These are phyloP conservation scores for Heteractis magnifica DNA, from an alignment of 92 coral and sea anemone species.

Conservation along the genomic window DNA sequence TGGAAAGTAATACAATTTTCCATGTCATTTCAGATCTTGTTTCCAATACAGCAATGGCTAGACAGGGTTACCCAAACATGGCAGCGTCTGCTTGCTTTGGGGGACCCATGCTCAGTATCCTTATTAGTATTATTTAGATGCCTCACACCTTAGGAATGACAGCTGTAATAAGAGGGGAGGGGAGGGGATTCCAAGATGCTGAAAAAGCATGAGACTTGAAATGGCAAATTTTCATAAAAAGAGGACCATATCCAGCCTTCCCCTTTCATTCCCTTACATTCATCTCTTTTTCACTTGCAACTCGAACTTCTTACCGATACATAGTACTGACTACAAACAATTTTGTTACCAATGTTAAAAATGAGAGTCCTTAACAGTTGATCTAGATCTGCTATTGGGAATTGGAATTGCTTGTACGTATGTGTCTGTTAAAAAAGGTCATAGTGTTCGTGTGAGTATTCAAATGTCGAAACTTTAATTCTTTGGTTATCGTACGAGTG, in stretches of 20 bases:
- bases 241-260: no score
- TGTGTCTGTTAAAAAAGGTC: slow-evolving; percentile 53
- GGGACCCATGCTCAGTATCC: slow-evolving; percentile 98
- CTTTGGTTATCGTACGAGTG: neutral
- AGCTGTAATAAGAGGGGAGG: neutral
- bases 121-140: neutral
- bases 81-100: slow-evolving; percentile 97
- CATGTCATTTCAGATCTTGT: slow-evolving; percentile 58
- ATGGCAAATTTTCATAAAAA: no score
- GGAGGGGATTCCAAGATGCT: neutral
- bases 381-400: slow-evolving; percentile 80
- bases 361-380: slow-evolving; percentile 41
- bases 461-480: neutral
- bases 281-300: no score
- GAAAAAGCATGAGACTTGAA: no score
- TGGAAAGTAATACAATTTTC: neutral
- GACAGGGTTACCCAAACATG: slow-evolving; percentile 92
- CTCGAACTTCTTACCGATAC: no score
- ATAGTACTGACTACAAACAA: slow-evolving; percentile 50
- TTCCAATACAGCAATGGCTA: slow-evolving; percentile 86
- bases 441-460: slow-evolving; percentile 59
- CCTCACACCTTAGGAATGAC: neutral
- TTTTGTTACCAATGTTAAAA: neutral
- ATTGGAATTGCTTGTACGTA: slow-evolving; percentile 88
- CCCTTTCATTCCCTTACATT: neutral